phyloP scores from a whole-genome alignment of 2,113 vertebrate species.

The Cyprinodon brontotheroides region DNA sequence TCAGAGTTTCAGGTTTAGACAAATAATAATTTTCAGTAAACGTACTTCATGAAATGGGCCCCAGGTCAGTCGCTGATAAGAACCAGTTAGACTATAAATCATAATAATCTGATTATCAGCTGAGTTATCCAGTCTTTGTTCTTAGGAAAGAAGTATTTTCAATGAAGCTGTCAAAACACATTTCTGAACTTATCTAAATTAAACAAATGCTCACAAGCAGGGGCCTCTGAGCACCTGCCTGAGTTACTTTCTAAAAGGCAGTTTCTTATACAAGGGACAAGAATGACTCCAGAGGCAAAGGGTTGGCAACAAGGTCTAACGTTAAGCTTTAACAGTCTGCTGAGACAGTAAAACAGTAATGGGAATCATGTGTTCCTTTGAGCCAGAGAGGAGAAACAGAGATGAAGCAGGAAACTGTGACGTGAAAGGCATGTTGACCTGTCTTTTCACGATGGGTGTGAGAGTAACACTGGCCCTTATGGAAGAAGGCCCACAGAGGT shows the following conservation, averaged over 20 bases:
- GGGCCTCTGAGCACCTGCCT: slow-evolving; percentile 7
- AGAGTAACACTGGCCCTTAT: slow-evolving; percentile 60
- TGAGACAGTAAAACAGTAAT: slow-evolving; percentile 73
- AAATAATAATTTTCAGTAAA: too few species aligned
- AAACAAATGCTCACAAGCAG: neutral
- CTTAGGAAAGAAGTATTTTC: neutral
- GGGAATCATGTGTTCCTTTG: slow-evolving; percentile 70
- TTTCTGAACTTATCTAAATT: neutral
- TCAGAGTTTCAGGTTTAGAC: too few species aligned
- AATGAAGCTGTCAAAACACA: too few species aligned
- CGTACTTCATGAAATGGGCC: too few species aligned
- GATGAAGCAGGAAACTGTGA: slow-evolving; percentile 53
- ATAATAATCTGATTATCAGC: neutral
- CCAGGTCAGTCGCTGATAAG: neutral
- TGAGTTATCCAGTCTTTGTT: neutral
- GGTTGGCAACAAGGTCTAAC: slow-evolving; percentile 40
- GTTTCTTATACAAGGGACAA: slow-evolving; percentile 19
- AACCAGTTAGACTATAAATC: neutral
- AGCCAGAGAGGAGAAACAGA: slow-evolving; percentile 22
- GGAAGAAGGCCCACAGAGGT: slow-evolving; percentile 47
- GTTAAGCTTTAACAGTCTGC: slow-evolving; percentile 61
- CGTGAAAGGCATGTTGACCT: slow-evolving; percentile 54
- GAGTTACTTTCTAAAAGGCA: slow-evolving; percentile 1
- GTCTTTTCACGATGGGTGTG: slow-evolving; percentile 62
- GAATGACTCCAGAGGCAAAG: slow-evolving; percentile 23